These are phyloP conservation scores for Protosalanx chinensis DNA, from an alignment of 2,797 vertebrate genomes.

Conservation along the genomic window DNA sequence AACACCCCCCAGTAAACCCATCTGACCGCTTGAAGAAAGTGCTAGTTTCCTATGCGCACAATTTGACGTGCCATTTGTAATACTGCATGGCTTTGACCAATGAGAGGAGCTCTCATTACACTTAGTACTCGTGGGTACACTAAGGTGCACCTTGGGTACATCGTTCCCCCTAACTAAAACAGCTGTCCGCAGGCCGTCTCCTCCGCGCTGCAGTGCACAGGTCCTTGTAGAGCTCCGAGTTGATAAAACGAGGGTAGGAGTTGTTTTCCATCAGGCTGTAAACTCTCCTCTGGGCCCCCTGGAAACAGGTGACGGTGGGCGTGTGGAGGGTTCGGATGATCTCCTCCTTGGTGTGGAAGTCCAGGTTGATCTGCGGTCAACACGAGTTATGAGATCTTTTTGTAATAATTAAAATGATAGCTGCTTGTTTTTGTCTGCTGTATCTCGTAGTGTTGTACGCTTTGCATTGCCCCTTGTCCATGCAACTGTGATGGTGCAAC, in stretches of 20 bases:
- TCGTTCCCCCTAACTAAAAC: not conserved
- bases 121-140: no score
- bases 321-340: conserved; percentile 76
- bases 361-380: conserved; percentile 85
- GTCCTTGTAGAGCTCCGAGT: conserved; percentile 83
- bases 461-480: no score
- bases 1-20: not conserved
- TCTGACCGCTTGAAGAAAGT: not conserved
- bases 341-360: conserved; percentile 83
- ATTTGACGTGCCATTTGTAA: not conserved
- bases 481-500: no score
- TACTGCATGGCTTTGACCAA: not conserved
- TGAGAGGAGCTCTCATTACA: not conserved
- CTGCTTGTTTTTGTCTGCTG: no score
- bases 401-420: no score
- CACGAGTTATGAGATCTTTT: not conserved
- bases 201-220: conserved; percentile 66
- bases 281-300: conserved; percentile 79
- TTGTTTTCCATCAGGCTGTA: conserved; percentile 92
- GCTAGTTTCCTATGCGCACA: not conserved
- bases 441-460: no score
- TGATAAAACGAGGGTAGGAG: conserved; percentile 84
- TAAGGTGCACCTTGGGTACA: not conserved
- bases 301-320: conserved; percentile 75
- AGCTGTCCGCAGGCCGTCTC: conserved; percentile 7